Evolutionary conservation across 64 coral and sea anemone genomes (phyloP).

Genomic region (Dendronephthya gigantea): DNA sequence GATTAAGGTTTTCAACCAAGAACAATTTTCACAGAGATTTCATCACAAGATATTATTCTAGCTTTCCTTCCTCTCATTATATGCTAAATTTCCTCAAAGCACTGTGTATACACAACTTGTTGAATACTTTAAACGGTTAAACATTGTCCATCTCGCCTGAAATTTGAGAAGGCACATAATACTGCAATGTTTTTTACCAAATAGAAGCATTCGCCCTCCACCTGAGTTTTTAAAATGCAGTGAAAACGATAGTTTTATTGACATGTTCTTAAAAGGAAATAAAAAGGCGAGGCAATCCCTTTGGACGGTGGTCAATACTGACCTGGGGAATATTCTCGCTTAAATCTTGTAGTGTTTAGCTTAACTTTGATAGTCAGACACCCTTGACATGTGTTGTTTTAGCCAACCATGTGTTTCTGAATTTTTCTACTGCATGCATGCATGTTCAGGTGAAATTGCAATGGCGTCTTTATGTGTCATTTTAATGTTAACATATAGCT

Average conservation of each 20-base stretch:
- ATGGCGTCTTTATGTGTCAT: background rate
- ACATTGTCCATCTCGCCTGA: background rate
- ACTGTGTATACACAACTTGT: background rate
- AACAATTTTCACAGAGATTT: too few relatives aligned
- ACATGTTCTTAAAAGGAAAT: too few relatives aligned
- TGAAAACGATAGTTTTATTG: too few relatives aligned
- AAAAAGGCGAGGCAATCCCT: background rate
- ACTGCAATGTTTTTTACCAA: background rate
- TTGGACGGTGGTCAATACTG: too few relatives aligned
- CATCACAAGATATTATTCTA: too few relatives aligned
- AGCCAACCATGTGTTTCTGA: background rate
- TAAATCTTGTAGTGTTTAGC: background rate
- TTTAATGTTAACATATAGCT: background rate
- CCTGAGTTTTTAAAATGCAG: too few relatives aligned
- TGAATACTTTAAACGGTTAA: background rate
- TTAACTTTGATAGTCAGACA: background rate
- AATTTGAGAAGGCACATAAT: background rate
- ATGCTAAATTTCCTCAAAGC: background rate
- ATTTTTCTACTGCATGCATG: background rate
- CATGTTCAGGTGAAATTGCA: background rate
- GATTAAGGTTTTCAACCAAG: background rate
- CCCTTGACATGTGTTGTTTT: background rate
- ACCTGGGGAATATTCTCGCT: background rate
- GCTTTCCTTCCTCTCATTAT: background rate
- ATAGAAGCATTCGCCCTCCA: too few relatives aligned